Percentiles rank a stretch among this genome's conserved stretches.
phyloP scores from a whole-genome alignment of 1,140 invertebrate species.

The Aphelenchoides besseyi region DNA sequence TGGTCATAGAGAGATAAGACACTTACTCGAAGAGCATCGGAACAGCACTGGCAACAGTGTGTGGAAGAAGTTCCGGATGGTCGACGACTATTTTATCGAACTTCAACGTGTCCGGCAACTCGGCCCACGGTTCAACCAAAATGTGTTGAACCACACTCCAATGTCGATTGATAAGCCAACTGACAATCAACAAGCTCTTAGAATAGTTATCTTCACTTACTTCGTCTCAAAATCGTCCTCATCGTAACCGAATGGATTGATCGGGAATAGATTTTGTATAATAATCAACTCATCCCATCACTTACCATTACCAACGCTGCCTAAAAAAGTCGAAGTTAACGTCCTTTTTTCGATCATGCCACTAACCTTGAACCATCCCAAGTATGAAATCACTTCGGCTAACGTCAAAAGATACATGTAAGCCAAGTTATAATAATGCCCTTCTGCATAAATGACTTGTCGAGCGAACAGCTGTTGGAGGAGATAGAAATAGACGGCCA shows the following conservation, averaged over 20 bases:
- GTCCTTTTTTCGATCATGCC: background rate
- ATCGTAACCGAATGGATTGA: slow-evolving; percentile 29
- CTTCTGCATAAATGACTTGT: background rate
- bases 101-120: background rate
- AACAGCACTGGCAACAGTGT: background rate
- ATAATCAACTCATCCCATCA: no score
- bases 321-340: no score
- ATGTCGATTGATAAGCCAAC: slow-evolving; percentile 2
- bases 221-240: slow-evolving; percentile 33
- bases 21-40: background rate
- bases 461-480: background rate
- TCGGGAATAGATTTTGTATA: no score
- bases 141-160: background rate
- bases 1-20: background rate
- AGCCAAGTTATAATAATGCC: background rate
- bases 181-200: no score
- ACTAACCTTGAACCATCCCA: background rate
- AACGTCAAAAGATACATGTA: background rate
- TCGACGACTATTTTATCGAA: background rate
- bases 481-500: background rate
- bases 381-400: background rate
- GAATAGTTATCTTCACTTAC: no score
- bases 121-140: background rate
- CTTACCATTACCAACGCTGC: slow-evolving; percentile 19
- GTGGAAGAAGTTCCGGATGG: background rate